phyloP scores from a whole-genome alignment of 1,140 invertebrate genomes.

The Panagrolaimus sp. region DNA sequence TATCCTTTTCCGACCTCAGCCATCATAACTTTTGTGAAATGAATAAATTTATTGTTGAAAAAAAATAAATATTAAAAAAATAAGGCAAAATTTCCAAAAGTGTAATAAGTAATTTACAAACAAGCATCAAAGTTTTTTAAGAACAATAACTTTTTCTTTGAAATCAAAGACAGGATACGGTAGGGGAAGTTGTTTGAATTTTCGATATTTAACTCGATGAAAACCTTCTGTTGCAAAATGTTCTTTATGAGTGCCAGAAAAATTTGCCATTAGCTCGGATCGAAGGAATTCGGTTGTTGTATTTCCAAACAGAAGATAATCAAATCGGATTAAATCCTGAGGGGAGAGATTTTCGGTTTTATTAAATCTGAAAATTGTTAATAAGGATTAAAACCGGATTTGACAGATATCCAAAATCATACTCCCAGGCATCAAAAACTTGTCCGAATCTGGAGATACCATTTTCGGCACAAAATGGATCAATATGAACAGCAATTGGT shows the following conservation, averaged over 20 bases:
- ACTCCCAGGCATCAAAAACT: constrained; percentile 75
- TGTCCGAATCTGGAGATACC: constrained; percentile 89
- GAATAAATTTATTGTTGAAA: no score
- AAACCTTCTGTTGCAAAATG: constrained; percentile 30
- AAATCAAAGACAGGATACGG: constrained; percentile 31
- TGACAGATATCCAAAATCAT: constrained; percentile 37
- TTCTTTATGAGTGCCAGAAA: constrained; percentile 32
- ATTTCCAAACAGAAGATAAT: constrained; percentile 48
- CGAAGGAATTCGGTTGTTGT: constrained; percentile 28
- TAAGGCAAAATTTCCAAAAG: no score
- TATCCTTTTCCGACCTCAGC: background rate
- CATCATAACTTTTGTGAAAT: background rate
- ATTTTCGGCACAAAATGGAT: constrained; percentile 85
- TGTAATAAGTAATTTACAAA: no score
- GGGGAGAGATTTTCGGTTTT: constrained; percentile 51
- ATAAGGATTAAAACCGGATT: no score
- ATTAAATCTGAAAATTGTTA: constrained; percentile 40
- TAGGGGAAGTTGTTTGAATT: constrained; percentile 24
- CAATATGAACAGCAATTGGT: constrained; percentile 73
- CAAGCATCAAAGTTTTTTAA: constrained; percentile 27
- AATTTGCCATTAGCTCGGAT: constrained; percentile 23
- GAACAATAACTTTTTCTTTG: constrained; percentile 33
- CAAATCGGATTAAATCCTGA: constrained; percentile 39
- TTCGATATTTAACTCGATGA: constrained; percentile 23
- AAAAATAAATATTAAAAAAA: no score